Percentiles rank a stretch among this genome's conserved stretches.
phyloP scores from a whole-genome alignment of 2,113 vertebrate genomes.

The Dendrocopos noguchii region DNA sequence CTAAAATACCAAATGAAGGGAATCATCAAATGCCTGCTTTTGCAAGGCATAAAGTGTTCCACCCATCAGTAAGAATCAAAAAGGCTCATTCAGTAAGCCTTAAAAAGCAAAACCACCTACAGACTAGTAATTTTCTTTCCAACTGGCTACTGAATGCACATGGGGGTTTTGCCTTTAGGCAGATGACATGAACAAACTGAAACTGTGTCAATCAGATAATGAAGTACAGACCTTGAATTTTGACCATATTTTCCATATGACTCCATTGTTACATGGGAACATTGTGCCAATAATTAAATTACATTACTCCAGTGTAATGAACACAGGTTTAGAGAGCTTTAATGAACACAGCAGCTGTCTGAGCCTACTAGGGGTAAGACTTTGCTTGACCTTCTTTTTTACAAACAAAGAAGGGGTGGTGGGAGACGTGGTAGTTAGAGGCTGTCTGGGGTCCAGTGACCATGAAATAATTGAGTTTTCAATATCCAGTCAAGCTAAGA shows the following conservation, averaged over 20 bases:
- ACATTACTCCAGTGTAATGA: neutral
- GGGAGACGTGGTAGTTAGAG: no score
- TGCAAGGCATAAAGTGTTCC: neutral
- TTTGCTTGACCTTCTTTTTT: no score
- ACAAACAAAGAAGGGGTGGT: no score
- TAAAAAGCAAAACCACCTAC: neutral
- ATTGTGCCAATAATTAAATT: neutral
- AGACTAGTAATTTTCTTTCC: neutral
- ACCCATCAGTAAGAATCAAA: neutral
- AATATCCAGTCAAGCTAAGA: no score
- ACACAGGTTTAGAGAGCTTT: neutral
- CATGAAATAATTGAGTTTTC: no score
- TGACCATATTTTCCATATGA: neutral
- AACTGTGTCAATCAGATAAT: neutral
- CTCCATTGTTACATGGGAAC: neutral
- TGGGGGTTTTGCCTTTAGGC: neutral
- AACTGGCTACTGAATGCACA: neutral
- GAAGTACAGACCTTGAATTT: neutral
- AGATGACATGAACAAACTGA: neutral
- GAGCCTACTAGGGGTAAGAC: no score
- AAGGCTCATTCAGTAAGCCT: neutral
- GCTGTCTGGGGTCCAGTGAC: no score
- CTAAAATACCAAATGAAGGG: constrained; percentile 60
- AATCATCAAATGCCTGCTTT: neutral
- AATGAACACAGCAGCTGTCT: no score